Evolutionary conservation across 2,113 vertebrate species (phyloP).

Genomic region (Baryphthengus martii): DNA sequence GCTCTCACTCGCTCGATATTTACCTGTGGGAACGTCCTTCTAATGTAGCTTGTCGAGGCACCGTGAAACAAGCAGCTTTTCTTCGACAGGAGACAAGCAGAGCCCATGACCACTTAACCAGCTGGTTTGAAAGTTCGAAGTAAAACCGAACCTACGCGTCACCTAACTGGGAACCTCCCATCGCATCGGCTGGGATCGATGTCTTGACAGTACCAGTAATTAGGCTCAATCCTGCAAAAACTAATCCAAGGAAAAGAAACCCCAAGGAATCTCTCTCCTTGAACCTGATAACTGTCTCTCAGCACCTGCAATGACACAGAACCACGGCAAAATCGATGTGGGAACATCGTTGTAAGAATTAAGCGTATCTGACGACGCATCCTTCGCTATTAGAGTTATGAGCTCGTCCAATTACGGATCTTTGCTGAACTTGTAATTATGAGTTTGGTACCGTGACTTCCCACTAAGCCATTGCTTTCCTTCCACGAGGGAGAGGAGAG

Average conservation of each 20-base stretch:
- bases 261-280: not conserved
- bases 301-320: not conserved
- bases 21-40: not conserved
- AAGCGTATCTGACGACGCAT: slow-evolving; percentile 23
- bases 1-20: accelerated
- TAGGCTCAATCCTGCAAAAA: not conserved
- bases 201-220: not conserved
- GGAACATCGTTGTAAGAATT: slow-evolving; percentile 48
- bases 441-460: slow-evolving; percentile 33
- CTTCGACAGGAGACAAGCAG: not conserved
- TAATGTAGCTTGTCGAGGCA: not conserved
- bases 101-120: not conserved
- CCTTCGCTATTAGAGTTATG: slow-evolving; percentile 59
- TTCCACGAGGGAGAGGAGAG: slow-evolving; percentile 40
- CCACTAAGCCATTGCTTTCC: slow-evolving; percentile 17
- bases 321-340: not conserved
- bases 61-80: not conserved
- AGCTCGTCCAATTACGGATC: slow-evolving; percentile 60
- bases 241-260: not conserved
- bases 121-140: not conserved
- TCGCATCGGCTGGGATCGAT: not conserved
- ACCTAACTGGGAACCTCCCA: not conserved
- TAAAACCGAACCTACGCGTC: not conserved
- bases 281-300: not conserved
- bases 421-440: slow-evolving; percentile 54